Conservation (phyloP, 1,140 invertebrate genomes). For the Zaprionus nigranus region DNA sequence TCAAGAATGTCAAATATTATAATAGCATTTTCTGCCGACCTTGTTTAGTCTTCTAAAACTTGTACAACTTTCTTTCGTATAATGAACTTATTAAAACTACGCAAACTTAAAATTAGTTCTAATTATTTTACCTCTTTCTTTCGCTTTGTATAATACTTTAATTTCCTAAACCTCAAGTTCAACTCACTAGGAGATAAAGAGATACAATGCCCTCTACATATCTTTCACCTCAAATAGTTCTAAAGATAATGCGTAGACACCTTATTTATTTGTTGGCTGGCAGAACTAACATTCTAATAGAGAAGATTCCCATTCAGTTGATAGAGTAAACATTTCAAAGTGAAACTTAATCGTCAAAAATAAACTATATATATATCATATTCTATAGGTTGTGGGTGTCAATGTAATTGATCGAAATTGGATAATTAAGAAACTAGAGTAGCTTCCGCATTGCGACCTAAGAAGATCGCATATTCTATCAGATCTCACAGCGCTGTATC, state of each 20-base stretch:
- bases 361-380: background rate
- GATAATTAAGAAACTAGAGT: background rate
- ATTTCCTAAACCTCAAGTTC: no score
- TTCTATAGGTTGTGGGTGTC: constrained; percentile 12
- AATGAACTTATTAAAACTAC: no score
- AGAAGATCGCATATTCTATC: background rate
- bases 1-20: no score
- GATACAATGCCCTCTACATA: constrained; percentile 1
- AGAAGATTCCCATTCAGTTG: background rate
- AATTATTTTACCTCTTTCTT: no score
- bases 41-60: no score
- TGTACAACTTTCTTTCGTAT: no score
- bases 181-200: background rate
- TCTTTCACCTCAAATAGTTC: background rate
- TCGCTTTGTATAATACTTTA: no score
- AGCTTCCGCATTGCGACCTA: constrained; percentile 6
- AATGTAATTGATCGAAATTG: constrained; percentile 12
- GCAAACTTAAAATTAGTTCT: no score
- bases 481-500: background rate
- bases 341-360: constrained; percentile 3
- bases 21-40: no score
- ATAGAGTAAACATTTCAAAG: background rate
- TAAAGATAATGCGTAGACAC: background rate
- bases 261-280: background rate
- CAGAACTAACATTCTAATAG: background rate